Evolutionary conservation across 2,888 invertebrate genomes (phyloP), one percentile per base, ranked within the genome.

Genomic region (Pedicia rivosa): DNA sequence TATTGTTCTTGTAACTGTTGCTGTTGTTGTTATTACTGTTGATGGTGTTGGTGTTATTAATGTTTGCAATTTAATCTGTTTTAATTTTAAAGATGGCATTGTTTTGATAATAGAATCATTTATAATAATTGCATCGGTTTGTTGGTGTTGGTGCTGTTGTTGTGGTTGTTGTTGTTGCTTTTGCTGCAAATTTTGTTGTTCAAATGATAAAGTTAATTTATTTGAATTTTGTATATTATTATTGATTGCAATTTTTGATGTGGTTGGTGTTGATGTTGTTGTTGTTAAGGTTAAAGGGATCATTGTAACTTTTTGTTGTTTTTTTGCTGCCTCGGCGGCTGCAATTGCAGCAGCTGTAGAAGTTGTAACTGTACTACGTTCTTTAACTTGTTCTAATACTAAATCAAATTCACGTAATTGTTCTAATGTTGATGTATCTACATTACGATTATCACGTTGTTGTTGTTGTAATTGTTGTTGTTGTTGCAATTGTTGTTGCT

Each of bases 361-460:
- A 20, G 42, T 37, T 26, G 43, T 40, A 2, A 72, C 73, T 16
- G 72, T 76, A 47, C 78, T 78, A 41, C 79, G 63, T 54, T 80
- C 80, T 52, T 80, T 81, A 1, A 83, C 79, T 62, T 81, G 80
- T 50, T 82, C 81, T 41, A 82, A 62, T 1, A 83, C 81, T 62
- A 79, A 75, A 52, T 83, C 82, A 48, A 83, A 83, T 52, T 83
- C 83, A 37, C 80, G 62, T 7, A 83, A 55, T 49, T 82, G 82
- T 55, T 83, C 81, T 35, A 80, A 57, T 1, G 80, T 81, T 0
- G 79, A 75, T 52, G 79, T 79, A 49, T 80, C 70, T 50, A 71
- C 67, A n/a, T 71, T 64, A 33, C 13, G 29, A 40, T 24, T 36
- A 31, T 14, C 33, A 32, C 8, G 33, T 20, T 9, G 37, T 27